Evolutionary conservation across 2,113 vertebrate genomes (phyloP).

Genomic region (Paratilapia polleni): DNA sequence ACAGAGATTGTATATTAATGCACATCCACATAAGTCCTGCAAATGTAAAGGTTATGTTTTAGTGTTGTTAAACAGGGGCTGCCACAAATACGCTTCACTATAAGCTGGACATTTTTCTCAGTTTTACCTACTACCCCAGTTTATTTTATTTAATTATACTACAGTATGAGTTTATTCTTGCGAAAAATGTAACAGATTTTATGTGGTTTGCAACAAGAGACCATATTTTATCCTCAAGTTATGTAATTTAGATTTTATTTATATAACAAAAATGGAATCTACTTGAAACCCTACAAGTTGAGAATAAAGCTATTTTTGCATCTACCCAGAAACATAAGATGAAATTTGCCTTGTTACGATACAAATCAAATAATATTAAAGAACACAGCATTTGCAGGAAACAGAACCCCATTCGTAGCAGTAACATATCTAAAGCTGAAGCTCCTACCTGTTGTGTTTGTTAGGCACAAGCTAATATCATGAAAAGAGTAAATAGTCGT

Average conservation of each 20-base stretch:
- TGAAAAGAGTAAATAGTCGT: neutral
- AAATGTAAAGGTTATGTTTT: neutral
- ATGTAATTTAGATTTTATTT: neutral
- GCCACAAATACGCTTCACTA: neutral
- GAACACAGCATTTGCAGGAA: neutral
- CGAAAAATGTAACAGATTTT: neutral
- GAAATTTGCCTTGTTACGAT: too few relatives aligned
- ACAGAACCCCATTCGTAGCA: rapidly evolving
- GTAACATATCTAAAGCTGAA: neutral
- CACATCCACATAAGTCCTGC: neutral
- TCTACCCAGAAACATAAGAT: neutral
- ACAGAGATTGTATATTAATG: neutral
- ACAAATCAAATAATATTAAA: too few relatives aligned
- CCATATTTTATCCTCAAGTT: neutral
- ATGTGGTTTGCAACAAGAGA: neutral
- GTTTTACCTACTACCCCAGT: neutral
- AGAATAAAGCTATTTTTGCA: neutral
- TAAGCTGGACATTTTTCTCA: neutral
- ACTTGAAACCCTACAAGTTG: neutral
- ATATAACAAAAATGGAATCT: neutral
- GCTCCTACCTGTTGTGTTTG: neutral
- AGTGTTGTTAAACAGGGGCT: neutral
- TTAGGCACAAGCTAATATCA: neutral
- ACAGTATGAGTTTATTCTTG: neutral
- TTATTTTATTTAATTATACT: neutral